These are phyloP conservation scores for Siniperca knerii DNA, from an alignment of 2,113 vertebrate species.

Conservation along the genomic window DNA sequence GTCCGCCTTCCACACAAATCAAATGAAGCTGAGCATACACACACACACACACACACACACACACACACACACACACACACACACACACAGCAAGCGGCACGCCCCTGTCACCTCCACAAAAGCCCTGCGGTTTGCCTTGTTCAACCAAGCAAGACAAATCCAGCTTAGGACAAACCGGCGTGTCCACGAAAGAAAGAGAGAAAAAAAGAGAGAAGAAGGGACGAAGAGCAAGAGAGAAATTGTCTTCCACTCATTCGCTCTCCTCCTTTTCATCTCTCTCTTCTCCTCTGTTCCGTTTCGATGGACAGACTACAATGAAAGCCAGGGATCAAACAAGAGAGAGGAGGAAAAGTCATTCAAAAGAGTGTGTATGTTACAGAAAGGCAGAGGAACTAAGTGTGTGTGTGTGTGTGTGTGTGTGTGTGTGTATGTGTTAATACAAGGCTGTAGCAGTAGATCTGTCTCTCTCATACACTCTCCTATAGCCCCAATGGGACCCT, in stretches of 20 bases:
- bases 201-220: constrained; percentile 43
- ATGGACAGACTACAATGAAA: constrained; percentile 73
- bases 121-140: constrained; percentile 75
- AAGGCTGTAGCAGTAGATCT: constrained; percentile 65
- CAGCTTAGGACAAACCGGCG: constrained; percentile 76
- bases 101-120: constrained; percentile 82
- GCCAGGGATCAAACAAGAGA: constrained; percentile 67
- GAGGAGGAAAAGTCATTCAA: constrained; percentile 63
- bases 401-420: constrained; percentile 32
- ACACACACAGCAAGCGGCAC: constrained; percentile 52
- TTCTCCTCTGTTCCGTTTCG: constrained; percentile 76
- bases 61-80: constrained; percentile 28
- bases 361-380: constrained; percentile 34
- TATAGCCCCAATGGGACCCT: constrained; percentile 77
- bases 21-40: constrained; percentile 60
- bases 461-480: constrained; percentile 60
- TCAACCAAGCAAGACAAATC: constrained; percentile 83
- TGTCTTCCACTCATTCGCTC: constrained; percentile 48
- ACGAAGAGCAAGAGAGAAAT: constrained; percentile 46
- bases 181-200: constrained; percentile 58
- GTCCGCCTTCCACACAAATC: constrained; percentile 47
- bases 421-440: constrained; percentile 32
- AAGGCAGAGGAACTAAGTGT: constrained; percentile 12
- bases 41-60: constrained; percentile 31
- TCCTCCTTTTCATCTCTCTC: constrained; percentile 60